Base-by-base conservation (phyloP, 2,888 invertebrate genomes). In the Eilema sororculum region DNA sequence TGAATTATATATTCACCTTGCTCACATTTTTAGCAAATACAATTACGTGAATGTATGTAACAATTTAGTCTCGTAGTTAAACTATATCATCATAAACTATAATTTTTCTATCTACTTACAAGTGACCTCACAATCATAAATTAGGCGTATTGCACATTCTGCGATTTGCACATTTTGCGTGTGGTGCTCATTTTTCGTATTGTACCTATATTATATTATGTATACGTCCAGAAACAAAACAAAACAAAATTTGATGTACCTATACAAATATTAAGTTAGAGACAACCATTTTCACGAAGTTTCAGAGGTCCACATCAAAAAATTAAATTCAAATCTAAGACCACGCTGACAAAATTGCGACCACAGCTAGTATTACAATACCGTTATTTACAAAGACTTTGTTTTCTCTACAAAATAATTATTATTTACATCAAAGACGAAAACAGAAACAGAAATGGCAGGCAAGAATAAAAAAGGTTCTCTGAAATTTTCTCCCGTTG, bases 361-460 rank as follows among this genome's bases (percentile, higher is more conserved):
- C 1, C 9, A 64, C n/a, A 22, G 20, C 28, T n/a, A 52, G 28
- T 13, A 4, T 20, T 25, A 63, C 46, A 52, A 62, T 22, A 62
- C 6, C 24, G 10, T 16, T 63, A 25, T 9, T 52, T 52, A 52
- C n/a, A 52, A 52, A 52, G 52, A 52, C 52, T 52, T 52, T n/a
- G n/a, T 52, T 52, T 52, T 3, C 1, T 9, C 28, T 25, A n/a
- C 13, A 52, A 46, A 24, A 67, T 8, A 63, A 37, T 57, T 41
- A 0, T 25, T 68, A 57, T 63, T 67, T 37, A 52, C 52, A 56
- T 56, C 61, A 37, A 67, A 67, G 60, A 68, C 12, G 25, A 28
- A 63, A 64, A 60, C 46, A 65, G n/a, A 13, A 37, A 65, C 52
- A 33, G 46, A 30, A 67, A 65, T 9, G 16, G 60, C 22, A 37